Base-by-base conservation (phyloP, 2,797 vertebrate species). In the Pelodytes ibericus region DNA sequence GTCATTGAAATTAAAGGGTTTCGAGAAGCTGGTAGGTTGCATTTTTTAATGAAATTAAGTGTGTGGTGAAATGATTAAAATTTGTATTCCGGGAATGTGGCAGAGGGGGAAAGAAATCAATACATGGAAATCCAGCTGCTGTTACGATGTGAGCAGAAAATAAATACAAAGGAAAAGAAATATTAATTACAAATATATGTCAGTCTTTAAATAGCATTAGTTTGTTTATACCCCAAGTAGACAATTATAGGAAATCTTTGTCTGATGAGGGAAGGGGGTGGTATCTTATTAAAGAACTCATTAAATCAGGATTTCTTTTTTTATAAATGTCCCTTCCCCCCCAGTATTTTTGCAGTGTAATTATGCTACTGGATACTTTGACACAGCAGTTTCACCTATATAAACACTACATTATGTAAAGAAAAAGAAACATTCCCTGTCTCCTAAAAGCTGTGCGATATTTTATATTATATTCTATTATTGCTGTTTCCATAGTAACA, bases 1-100 rank as follows among this genome's bases (percentile, higher is more conserved):
- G 94, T 94, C 92, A 94, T 90, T 94, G 92, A 95, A 97, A 98
- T 99, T 92, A 98, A 98, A 95, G 94, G 94, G 93, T 91, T 95
- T 93, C 94, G 90, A 93, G 92, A 90, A 89, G 95, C 93, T 95
- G 86, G 88, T 91, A 95, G 94, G 91, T 91, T 93, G 90, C 88
- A 90, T 88, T 92, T 91, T 92, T 94, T 90, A 93, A 94, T 94
- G 88, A 95, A 96, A 96, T 95, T 95, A 93, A 87, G 84, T 88
- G 90, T 86, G 89, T 90, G 89, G 88, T 89, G 91, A 94, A 92
- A 92, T 94, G 93, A 95, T 95, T 95, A 94, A 94, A 96, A 95
- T 94, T 92, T 93, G 90, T 93, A 95, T 95, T 93, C 90, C 82
- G 88, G 90, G 92, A 95, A 94, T 93, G 93, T 94, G 92, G 91